Percentiles rank a stretch among this genome's conserved stretches.
phyloP scores from a whole-genome alignment of 2,797 vertebrate species.

The Prunella strophiata region DNA sequence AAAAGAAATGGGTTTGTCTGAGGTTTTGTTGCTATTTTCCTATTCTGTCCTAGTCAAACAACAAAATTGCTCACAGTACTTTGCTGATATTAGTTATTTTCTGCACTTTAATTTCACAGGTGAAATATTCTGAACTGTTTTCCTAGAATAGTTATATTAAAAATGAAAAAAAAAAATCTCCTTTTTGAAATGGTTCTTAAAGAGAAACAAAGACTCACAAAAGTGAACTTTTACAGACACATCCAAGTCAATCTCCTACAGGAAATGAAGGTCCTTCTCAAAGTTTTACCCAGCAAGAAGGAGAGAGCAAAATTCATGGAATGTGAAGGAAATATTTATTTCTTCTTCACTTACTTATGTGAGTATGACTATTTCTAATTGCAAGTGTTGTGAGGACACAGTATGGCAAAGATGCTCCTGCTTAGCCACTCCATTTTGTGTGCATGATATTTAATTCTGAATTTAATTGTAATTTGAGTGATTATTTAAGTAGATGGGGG shows the following conservation, averaged over 20 bases:
- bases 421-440: background rate
- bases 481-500: background rate
- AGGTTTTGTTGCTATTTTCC: background rate
- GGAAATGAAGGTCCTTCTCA: background rate
- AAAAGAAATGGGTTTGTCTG: background rate
- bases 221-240: background rate
- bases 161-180: background rate
- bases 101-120: constrained; percentile 17
- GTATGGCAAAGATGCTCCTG: background rate
- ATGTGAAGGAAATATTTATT: background rate
- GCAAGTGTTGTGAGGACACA: background rate
- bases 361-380: background rate
- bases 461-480: background rate
- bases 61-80: background rate
- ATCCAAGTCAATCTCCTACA: background rate
- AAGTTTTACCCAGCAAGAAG: background rate
- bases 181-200: background rate
- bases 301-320: background rate
- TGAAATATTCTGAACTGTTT: background rate
- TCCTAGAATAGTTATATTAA: background rate
- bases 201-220: background rate
- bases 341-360: background rate
- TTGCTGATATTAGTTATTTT: background rate
- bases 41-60: background rate
- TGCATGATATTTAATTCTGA: background rate